phyloP scores from a whole-genome alignment of 2,797 vertebrate species.

The Mycteria americana region DNA sequence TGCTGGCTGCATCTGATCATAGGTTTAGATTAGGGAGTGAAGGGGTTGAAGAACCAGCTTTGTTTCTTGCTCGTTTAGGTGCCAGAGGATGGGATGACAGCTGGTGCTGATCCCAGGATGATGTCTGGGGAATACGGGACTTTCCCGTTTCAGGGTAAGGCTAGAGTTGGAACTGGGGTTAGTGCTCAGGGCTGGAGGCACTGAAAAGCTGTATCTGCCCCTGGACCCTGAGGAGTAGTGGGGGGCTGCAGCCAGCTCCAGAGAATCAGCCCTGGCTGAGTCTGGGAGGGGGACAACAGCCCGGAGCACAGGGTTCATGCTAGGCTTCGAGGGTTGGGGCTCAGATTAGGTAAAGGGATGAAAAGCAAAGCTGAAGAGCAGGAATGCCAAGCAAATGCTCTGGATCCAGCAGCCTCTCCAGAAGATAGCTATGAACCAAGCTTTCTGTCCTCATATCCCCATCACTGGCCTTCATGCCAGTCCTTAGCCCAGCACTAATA shows the following conservation, averaged over 20 bases:
- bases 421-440: background rate
- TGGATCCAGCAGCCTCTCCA: background rate
- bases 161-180: background rate
- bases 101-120: background rate
- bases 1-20: background rate
- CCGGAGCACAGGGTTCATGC: background rate
- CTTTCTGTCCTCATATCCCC: background rate
- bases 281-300: background rate
- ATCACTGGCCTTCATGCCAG: background rate
- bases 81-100: background rate
- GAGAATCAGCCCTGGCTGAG: background rate
- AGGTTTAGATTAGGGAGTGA: background rate
- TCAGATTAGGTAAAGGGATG: background rate
- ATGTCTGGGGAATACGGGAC: background rate
- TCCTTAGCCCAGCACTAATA: background rate
- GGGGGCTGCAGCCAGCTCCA: background rate
- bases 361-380: background rate
- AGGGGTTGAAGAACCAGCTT: slow-evolving; percentile 21
- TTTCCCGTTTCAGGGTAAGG: slow-evolving; percentile 1
- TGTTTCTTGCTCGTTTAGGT: background rate
- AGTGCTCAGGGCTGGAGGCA: background rate
- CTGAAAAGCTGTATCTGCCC: background rate
- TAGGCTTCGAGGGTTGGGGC: background rate
- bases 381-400: background rate
- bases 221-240: too few relatives aligned